A percentile compares a stretch with the other conserved stretches of the same genome.
Conservation (phyloP, 2,113 vertebrate species). For the Megaleporinus macrocephalus region DNA sequence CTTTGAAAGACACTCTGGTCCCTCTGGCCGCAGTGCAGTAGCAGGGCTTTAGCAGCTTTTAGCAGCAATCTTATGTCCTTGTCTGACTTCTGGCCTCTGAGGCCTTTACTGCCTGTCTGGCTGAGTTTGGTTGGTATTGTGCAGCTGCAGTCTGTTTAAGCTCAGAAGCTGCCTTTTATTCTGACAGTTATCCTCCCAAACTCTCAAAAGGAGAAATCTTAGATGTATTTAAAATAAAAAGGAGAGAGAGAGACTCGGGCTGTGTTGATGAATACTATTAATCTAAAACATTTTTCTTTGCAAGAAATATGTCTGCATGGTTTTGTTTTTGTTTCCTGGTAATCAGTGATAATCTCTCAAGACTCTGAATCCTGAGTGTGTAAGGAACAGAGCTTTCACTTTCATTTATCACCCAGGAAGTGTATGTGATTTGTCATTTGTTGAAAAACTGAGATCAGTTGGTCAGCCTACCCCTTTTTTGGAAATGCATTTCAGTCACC, state of each 20-base stretch:
- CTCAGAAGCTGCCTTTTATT: background rate
- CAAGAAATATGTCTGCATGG: background rate
- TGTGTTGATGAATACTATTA: background rate
- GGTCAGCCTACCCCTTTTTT: background rate
- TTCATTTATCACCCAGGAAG: background rate
- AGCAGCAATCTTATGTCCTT: conserved; percentile 13
- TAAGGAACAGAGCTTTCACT: background rate
- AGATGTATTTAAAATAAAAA: background rate
- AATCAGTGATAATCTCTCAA: background rate
- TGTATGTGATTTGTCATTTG: background rate
- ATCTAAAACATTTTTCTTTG: background rate
- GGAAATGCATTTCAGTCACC: background rate
- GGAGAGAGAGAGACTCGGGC: background rate
- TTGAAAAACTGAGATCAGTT: background rate
- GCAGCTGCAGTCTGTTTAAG: background rate
- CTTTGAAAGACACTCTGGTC: background rate
- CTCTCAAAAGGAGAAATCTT: background rate
- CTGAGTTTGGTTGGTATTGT: background rate
- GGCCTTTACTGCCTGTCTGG: background rate
- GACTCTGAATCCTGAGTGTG: background rate
- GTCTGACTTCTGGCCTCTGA: conserved; percentile 1
- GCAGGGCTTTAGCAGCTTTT: background rate
- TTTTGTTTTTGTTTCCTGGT: background rate
- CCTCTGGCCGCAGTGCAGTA: background rate
- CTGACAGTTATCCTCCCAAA: background rate